A percentile compares a stretch with the other conserved stretches of the same genome.
These are phyloP conservation scores for Hetaerina titia DNA, from an alignment of 2,888 invertebrate genomes.

Conservation along the genomic window DNA sequence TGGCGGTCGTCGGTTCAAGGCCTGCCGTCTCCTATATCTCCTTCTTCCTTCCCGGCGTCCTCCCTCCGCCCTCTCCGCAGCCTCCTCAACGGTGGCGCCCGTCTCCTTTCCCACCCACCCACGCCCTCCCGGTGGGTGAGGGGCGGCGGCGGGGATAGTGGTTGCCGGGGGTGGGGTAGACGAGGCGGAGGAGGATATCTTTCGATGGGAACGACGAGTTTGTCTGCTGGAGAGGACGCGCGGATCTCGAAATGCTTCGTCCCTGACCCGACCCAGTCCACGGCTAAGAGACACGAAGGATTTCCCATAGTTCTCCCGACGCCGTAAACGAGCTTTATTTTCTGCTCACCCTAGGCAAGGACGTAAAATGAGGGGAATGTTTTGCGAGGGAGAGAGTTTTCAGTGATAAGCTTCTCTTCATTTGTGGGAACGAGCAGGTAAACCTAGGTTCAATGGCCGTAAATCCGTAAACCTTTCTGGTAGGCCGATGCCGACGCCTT, in stretches of 20 bases:
- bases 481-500: too few species aligned
- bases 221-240: background rate
- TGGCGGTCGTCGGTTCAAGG: background rate
- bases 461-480: too few species aligned
- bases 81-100: background rate
- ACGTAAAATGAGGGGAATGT: background rate
- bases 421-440: too few species aligned
- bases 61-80: background rate
- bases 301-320: background rate
- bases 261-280: constrained; percentile 2
- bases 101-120: background rate
- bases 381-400: background rate
- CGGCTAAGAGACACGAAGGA: background rate
- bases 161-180: background rate
- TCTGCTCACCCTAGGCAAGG: background rate
- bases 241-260: background rate
- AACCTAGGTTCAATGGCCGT: too few species aligned
- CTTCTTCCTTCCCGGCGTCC: background rate
- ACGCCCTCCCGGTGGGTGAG: background rate
- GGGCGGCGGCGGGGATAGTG: too few species aligned
- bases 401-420: too few species aligned
- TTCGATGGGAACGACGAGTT: background rate
- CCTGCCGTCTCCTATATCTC: background rate
- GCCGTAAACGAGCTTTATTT: background rate
- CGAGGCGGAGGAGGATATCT: background rate